Evolutionary conservation across 2,113 vertebrate species (phyloP), one percentile per base, ranked within the genome.

Genomic region (Drymodes brunneopygia): DNA sequence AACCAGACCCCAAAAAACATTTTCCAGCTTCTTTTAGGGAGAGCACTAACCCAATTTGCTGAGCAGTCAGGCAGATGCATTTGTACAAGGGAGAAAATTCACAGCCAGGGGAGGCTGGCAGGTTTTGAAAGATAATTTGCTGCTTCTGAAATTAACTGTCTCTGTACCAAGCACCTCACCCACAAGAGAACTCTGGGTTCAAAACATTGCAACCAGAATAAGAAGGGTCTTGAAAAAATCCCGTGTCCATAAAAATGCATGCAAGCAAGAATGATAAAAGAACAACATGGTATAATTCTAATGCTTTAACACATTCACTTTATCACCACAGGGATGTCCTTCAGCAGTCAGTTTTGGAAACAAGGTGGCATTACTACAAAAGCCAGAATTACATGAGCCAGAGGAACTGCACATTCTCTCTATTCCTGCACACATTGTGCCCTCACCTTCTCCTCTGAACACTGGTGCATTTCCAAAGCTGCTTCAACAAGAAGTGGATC

Each of bases 381-480:
- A 84, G 45, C 12, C 50, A 62, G 33, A 81, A 86, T 40, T 73
- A 56, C 40, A 51, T 12, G 40, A 81, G n/a, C 23, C 50, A 94
- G 51, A 81, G 33, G 47, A 81, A 35, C 9, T 53, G 57, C 0
- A 1, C 36, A 50, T 15, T 36, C 13, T 67, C 31, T 72, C 56
- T 66, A 29, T 19, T 61, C 5, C 54, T 74, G 10, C 28, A 44
- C n/a, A 44, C 6, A 19, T 36, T 27, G 47, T 1, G 1, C 10
- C 96, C 98, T 92, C 87, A 99, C 99, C 99, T 99, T 99, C 95
- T 99, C 99, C 93, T 99, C 99, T 74, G 99, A 99, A 96, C 98
- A 99, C 94, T 99, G 99, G 86, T 99, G 98, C 98, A 99, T 99
- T 97, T 99, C 99, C 96, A 99, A 97, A 97, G 99, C 99, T 96